These are phyloP conservation scores for Artemia sinica DNA, from an alignment of 2,888 invertebrate genomes.

Conservation along the genomic window DNA sequence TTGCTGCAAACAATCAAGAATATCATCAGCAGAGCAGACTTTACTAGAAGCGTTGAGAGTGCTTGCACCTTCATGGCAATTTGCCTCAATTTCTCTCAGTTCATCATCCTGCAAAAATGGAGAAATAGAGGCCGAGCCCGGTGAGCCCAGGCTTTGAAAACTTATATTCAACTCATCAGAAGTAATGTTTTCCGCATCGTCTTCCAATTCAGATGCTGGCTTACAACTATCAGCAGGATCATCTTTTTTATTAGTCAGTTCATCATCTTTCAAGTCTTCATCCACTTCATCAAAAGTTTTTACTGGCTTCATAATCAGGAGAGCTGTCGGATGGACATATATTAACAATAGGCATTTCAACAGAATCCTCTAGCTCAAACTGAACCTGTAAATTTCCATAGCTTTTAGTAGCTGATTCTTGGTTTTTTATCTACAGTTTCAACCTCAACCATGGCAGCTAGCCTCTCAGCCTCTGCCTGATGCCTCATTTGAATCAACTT, in stretches of 20 bases:
- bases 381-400: neutral
- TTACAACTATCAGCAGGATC: too few species aligned
- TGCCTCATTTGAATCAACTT: conserved; percentile 1
- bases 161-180: neutral
- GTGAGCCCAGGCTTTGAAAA: neutral
- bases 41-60: conserved; percentile 6
- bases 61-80: neutral
- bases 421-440: too few species aligned
- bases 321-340: neutral
- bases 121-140: neutral
- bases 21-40: neutral
- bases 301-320: neutral
- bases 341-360: neutral
- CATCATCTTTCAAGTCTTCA: too few species aligned
- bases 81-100: conserved; percentile 4
- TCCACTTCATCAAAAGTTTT: too few species aligned
- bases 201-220: neutral
- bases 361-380: neutral
- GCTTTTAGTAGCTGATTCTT: too few species aligned
- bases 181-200: neutral
- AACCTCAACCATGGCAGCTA: neutral
- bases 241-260: too few species aligned
- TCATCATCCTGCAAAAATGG: conserved; percentile 7
- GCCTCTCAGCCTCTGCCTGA: conserved; percentile 5
- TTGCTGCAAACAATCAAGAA: neutral